Evolutionary conservation across 2,113 vertebrate species (phyloP), one percentile per base, ranked within the genome.

Genomic region (Scalopus aquaticus): DNA sequence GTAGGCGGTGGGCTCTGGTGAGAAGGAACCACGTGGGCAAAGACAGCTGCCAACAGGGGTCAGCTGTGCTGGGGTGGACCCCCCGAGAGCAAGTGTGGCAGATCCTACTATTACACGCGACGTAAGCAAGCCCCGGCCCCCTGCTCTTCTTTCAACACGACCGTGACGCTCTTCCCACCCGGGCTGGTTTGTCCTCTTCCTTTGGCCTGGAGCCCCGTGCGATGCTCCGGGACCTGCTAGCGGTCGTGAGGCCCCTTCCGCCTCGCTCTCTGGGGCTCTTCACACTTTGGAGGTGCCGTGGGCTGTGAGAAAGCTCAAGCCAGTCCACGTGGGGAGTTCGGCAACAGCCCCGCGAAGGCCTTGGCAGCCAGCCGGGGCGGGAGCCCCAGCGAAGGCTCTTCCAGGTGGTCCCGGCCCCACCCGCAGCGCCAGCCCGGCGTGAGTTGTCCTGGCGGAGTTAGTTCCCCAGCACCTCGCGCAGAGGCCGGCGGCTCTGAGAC

Each of bases 41-140:
- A 76, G 74, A 9, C 35, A 28, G 1, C 3, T 0, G 1, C 6
- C 15, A 24, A 12, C 20, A 28, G 49, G 76, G 30, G 30, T 28
- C 30, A 9, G 64, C 42, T 1, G 1, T 6, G 80, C 0, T 0
- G 17, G 37, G 5, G 44, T 58, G 46, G 26, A 4, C 10, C 62
- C 56, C 32, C 0, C 17, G 72, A 67, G 24, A 24, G 46, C 0
- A 26, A 15, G 0, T 2, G 17, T 0, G n/a, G 51, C 30, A 0
- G 56, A 4, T 15, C 56, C 56, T 30, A n/a, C 85, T 69, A 51
- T 9, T 49, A 6, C 4, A 17, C 80, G 5, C 0, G n/a, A 16
- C 56, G 0, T 32, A 10, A 2, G 13, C 19, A 6, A 0, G 20
- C 56, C 82, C 11, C 42, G 26, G 1, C 37, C 37, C 51, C 78